Evolutionary conservation across 2,113 vertebrate species (phyloP).

Genomic region (Cercocebus atys): DNA sequence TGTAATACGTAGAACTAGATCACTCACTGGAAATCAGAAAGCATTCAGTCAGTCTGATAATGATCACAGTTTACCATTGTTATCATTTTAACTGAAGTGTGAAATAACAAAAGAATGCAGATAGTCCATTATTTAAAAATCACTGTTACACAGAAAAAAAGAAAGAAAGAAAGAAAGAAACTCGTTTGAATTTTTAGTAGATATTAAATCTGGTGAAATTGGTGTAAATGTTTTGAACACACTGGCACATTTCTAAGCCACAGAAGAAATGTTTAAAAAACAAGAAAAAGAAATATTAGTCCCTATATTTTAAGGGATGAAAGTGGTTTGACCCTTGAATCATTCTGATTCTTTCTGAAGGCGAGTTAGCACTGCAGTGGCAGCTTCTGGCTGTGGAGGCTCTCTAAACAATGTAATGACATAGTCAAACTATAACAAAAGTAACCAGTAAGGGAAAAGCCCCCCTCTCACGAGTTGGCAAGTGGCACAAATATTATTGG

Average conservation of each 20-base stretch:
- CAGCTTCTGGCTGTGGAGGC: not conserved
- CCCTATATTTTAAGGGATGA: constrained; percentile 42
- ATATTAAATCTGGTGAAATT: constrained; percentile 15
- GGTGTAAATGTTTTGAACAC: constrained; percentile 30
- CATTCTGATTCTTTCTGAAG: not conserved
- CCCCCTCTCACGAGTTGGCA: not conserved
- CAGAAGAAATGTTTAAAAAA: constrained; percentile 37
- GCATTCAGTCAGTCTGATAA: constrained; percentile 46
- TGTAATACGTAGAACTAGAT: constrained; percentile 53
- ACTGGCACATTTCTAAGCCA: constrained; percentile 45
- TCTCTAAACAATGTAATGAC: not conserved
- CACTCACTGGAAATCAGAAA: constrained; percentile 51
- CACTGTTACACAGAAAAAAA: not conserved
- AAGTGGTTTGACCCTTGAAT: constrained; percentile 65
- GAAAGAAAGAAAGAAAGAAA: not conserved
- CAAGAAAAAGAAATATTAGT: not conserved
- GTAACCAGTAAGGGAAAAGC: not conserved
- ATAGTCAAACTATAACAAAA: not conserved
- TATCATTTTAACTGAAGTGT: constrained; percentile 23
- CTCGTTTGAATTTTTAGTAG: constrained; percentile 34
- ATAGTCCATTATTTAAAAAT: constrained; percentile 42
- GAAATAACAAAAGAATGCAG: constrained; percentile 35
- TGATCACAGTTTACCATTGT: constrained; percentile 56
- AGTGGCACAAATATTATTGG: constrained; percentile 12
- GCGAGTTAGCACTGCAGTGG: not conserved